Conservation (phyloP, 2,888 invertebrate species). For the Ormyrus thymus region DNA sequence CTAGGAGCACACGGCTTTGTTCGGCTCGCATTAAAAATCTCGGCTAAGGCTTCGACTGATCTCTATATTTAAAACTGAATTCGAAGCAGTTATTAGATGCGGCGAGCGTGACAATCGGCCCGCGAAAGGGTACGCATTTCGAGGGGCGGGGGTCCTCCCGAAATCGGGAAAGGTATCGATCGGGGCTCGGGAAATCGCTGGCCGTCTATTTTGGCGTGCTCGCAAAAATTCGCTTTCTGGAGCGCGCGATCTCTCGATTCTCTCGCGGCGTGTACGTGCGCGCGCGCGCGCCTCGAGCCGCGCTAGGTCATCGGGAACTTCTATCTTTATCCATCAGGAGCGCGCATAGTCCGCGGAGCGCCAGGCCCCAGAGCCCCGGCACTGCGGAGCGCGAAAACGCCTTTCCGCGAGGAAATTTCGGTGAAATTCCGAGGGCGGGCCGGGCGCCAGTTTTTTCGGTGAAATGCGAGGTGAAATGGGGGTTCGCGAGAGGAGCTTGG, state of each 20-base stretch:
- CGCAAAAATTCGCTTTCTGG: constrained; percentile 46
- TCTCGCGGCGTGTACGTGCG: not conserved
- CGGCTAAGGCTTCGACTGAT: not conserved
- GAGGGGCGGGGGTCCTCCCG: too few species aligned
- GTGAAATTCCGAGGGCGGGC: too few species aligned
- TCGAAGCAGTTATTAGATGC: too few species aligned
- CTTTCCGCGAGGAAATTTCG: too few species aligned
- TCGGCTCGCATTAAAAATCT: not conserved
- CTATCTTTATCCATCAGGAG: constrained; percentile 56
- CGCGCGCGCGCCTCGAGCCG: not conserved
- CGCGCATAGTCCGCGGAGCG: constrained; percentile 36
- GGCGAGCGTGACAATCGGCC: too few species aligned
- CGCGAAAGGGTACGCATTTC: too few species aligned
- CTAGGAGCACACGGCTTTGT: not conserved
- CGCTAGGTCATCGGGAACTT: constrained; percentile 57
- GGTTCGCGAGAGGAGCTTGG: too few species aligned
- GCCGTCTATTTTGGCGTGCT: constrained; percentile 43
- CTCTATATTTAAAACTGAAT: too few species aligned
- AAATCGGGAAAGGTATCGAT: too few species aligned
- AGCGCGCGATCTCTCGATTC: constrained; percentile 39
- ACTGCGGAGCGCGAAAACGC: too few species aligned
- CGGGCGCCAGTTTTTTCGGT: too few species aligned
- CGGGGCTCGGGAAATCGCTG: not conserved
- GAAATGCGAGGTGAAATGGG: too few species aligned
- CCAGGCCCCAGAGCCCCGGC: constrained; percentile 16